Evolutionary conservation across 2,888 invertebrate species (phyloP), one percentile per base, ranked within the genome.

Genomic region (Fragum sueziense): DNA sequence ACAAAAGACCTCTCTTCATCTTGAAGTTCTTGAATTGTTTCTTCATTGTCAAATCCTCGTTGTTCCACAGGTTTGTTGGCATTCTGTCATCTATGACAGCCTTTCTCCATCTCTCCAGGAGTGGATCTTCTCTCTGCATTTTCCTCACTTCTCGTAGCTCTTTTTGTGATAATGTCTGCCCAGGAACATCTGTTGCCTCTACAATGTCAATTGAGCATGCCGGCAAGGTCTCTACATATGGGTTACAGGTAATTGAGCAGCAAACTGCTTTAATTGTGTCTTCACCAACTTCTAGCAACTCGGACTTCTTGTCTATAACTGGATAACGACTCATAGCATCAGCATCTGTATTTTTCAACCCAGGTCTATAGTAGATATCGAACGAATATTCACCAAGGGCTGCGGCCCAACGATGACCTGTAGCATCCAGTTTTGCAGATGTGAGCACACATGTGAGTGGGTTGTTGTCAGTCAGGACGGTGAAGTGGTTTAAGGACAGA

Each of bases 391-490:
- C 27, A 25, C 62, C 27, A 11, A 62, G 25, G 14, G 62, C 62
- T 25, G 62, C 6, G 6, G 62, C 62, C 62, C 62, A 62, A 57
- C 79, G 37, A 37, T 75, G 70, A 20, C 78, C 78, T 17, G 78
- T 70, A 37, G 74, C 74, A 62, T 79, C 79, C 9, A 76, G 54
- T 37, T 76, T 75, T 11, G 75, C 68, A 17, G 75, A 37, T 7
- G 71, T 59, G 20, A 79, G 41, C 4, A 76, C 68, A 67, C 76
- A n/a, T n/a, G n/a, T n/a, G n/a, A n/a, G n/a, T n/a, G n/a, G n/a
- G n/a, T n/a, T n/a, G n/a, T n/a, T n/a, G n/a, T n/a, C n/a, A n/a
- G n/a, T n/a, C n/a, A n/a, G n/a, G n/a, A n/a, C n/a, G n/a, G n/a
- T n/a, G n/a, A 65, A 14, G 76, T 71, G 61, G 4, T 61, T 71